Percentiles rank a stretch among this genome's conserved stretches.
phyloP scores from a whole-genome alignment of 2,113 vertebrate species.

The Poeciliopsis occidentalis region DNA sequence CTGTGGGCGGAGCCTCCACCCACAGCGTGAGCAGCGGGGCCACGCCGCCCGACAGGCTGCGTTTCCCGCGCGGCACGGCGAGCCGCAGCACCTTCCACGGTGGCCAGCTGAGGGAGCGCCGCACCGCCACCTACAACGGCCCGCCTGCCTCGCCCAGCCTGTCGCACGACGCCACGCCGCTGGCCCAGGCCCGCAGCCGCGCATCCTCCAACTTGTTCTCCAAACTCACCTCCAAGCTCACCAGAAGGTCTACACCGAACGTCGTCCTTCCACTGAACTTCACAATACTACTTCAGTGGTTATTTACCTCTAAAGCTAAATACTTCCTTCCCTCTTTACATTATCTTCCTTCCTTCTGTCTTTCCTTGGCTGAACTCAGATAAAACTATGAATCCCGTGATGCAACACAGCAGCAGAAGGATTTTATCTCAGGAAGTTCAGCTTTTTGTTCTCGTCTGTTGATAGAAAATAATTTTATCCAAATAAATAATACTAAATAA shows the following conservation, averaged over 20 bases:
- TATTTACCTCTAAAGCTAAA: too few species aligned
- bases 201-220: slow-evolving; percentile 89
- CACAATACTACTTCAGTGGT: too few species aligned
- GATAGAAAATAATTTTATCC: too few species aligned
- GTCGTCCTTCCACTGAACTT: too few species aligned
- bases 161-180: slow-evolving; percentile 86
- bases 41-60: slow-evolving; percentile 85
- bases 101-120: slow-evolving; percentile 89
- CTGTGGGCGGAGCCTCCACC: slow-evolving; percentile 87
- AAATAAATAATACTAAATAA: too few species aligned
- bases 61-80: slow-evolving; percentile 89
- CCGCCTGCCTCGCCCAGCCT: slow-evolving; percentile 91
- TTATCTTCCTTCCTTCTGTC: too few species aligned
- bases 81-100: slow-evolving; percentile 93
- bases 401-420: too few species aligned
- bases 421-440: too few species aligned
- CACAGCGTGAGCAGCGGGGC: slow-evolving; percentile 90
- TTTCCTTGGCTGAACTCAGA: too few species aligned
- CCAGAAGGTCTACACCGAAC: slow-evolving; percentile 83
- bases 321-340: too few species aligned
- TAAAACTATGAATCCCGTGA: too few species aligned
- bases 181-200: slow-evolving; percentile 81
- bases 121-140: slow-evolving; percentile 91
- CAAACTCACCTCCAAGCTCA: slow-evolving; percentile 92
- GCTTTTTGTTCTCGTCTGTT: too few species aligned